These are phyloP conservation scores for Tachycineta bicolor DNA, from an alignment of 2,113 vertebrate species.

Conservation along the genomic window DNA sequence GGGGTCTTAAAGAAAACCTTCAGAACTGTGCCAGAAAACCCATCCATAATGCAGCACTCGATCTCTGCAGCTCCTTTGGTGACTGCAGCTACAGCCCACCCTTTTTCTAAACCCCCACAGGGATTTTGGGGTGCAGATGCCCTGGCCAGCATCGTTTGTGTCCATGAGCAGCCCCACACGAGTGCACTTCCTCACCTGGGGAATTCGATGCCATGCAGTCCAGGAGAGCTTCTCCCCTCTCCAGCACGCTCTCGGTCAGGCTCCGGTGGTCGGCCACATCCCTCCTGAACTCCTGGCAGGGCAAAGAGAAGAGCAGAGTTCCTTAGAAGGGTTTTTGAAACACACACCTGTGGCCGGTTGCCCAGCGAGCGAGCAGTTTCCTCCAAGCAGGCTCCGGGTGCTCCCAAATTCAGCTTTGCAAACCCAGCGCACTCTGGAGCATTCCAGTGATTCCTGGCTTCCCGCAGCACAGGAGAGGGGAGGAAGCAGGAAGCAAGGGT, in stretches of 20 bases:
- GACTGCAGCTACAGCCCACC: neutral
- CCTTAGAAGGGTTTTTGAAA: neutral
- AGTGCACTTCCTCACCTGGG: conserved; percentile 75
- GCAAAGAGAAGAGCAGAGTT: neutral
- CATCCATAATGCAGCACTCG: accelerated
- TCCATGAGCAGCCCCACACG: neutral
- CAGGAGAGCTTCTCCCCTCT: conserved; percentile 85
- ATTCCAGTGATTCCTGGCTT: neutral
- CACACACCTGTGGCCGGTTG: neutral
- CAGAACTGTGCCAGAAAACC: neutral
- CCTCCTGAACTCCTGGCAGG: conserved; percentile 83
- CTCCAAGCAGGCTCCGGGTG: neutral
- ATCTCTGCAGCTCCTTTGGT: neutral
- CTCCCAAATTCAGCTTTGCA: neutral
- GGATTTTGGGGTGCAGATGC: neutral
- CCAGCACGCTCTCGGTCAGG: conserved; percentile 81
- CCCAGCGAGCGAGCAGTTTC: neutral
- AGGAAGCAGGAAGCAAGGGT: neutral
- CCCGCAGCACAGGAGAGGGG: neutral
- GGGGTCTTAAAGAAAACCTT: neutral
- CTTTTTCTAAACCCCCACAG: neutral
- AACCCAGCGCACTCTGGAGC: neutral
- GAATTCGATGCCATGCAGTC: conserved; percentile 80
- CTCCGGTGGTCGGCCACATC: conserved; percentile 80
- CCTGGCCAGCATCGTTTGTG: neutral